Percentiles rank a stretch among this genome's conserved stretches.
phyloP scores from a whole-genome alignment of 2,888 invertebrate genomes.

The Iselma pallidipennis region DNA sequence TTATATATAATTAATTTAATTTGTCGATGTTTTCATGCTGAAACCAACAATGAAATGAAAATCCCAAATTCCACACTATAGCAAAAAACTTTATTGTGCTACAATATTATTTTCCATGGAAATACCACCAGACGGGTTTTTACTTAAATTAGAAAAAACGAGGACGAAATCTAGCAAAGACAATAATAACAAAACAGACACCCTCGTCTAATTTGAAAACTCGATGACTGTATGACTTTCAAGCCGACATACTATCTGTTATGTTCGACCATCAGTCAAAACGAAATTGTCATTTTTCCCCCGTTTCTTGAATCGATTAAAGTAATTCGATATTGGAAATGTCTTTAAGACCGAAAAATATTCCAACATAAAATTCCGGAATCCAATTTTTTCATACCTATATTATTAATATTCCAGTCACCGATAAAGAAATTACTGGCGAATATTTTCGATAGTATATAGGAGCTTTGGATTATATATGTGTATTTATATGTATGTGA shows the following conservation, averaged over 20 bases:
- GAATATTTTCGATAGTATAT: not conserved
- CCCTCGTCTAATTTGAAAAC: not conserved
- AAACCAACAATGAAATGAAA: not conserved
- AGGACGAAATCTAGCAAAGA: not conserved
- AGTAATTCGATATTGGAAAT: not conserved
- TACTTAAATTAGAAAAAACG: not conserved
- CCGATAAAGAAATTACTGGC: not conserved
- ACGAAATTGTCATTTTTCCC: no score
- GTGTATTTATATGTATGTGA: not conserved
- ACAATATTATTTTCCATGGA: not conserved
- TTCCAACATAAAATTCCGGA: not conserved
- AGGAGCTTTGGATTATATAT: not conserved
- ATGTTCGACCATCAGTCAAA: no score
- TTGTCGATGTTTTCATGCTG: not conserved
- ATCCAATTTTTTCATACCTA: not conserved
- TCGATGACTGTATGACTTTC: not conserved
- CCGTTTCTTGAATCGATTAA: not conserved
- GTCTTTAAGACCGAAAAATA: no score
- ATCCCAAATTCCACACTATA: not conserved
- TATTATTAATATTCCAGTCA: not conserved
- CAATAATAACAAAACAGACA: not conserved
- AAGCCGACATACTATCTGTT: no score
- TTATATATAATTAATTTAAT: not conserved
- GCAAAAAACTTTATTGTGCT: not conserved
- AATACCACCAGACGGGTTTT: not conserved